Evolutionary conservation across 1,140 invertebrate genomes (phyloP), one percentile per base, ranked within the genome.

Genomic region (Pseudomyrmex concolor): DNA sequence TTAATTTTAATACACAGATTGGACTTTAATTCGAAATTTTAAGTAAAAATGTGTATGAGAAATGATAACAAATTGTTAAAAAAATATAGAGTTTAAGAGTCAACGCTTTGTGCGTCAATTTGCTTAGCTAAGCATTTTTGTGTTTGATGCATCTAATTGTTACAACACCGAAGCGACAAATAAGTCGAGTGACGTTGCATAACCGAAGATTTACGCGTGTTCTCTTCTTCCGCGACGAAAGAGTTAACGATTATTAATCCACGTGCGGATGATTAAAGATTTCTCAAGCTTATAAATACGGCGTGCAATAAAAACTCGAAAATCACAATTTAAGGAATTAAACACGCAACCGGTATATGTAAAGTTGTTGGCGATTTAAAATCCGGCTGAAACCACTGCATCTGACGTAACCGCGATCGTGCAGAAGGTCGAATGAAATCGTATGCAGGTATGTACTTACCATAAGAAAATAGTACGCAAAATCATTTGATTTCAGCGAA

Each of bases 161-260:
- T 80, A 71, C 66, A 80, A 57, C 64, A 57, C 19, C 55, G 19
- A 70, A 59, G 19, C 19, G 17, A 68, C 66, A 80, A 71, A 80
- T 70, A 80, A 59, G 19, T 70, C 19, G 10, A 8, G 43, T 10
- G 5, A n/a, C 10, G 19, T 71, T 80, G 66, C 66, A 43, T 59
- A 80, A 71, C 50, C 22, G 7, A 9, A 45, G 34, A 34, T 34
- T 34, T 34, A 43, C 1, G 10, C 19, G 25, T 13, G 15, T 70
- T 17, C 4, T n/a, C 9, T 15, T 17, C 34, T 77, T 34, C 10
- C 15, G 8, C 43, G 55, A 71, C 8, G 55, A 71, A 80, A 70
- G 54, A 70, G 54, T 22, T 8, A 57, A 48, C 48, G 19, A 12
- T 70, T 19, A 48, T 68, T 54, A 25, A 71, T 19, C 22, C 4